These are phyloP conservation scores for Vespertilio murinus DNA, from an alignment of 2,797 vertebrate genomes.

Conservation along the genomic window DNA sequence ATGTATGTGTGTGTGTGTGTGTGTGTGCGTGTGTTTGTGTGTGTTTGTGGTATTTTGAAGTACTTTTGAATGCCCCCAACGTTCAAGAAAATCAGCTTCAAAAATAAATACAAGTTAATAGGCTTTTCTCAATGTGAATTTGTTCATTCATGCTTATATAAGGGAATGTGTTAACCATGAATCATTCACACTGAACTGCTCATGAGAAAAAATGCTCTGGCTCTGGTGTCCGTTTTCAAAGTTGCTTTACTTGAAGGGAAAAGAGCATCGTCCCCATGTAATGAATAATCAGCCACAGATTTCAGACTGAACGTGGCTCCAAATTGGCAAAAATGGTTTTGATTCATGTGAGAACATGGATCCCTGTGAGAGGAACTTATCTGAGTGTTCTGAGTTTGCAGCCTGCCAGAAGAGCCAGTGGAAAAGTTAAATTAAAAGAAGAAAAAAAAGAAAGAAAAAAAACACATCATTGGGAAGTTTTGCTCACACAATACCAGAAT, in stretches of 20 bases:
- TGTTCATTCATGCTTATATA: slow-evolving; percentile 74
- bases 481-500: neutral
- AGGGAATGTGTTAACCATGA: slow-evolving; percentile 62
- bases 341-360: neutral
- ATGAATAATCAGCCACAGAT: slow-evolving; percentile 56
- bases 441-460: too few relatives aligned
- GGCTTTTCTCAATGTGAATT: slow-evolving; percentile 71
- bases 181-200: slow-evolving; percentile 63
- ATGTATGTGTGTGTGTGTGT: neutral
- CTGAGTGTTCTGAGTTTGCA: slow-evolving; percentile 29
- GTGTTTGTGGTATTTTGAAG: slow-evolving; percentile 10
- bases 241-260: slow-evolving; percentile 34
- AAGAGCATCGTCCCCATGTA: slow-evolving; percentile 26
- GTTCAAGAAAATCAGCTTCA: slow-evolving; percentile 57
- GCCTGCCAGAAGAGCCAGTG: neutral
- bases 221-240: slow-evolving; percentile 50
- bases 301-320: neutral
- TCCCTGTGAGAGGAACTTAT: neutral
- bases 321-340: slow-evolving; percentile 47
- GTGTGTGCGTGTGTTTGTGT: neutral
- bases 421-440: neutral
- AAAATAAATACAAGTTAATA: slow-evolving; percentile 73
- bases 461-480: neutral
- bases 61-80: slow-evolving; percentile 59
- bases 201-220: slow-evolving; percentile 65